Percentiles rank a stretch among this genome's conserved stretches.
These are phyloP conservation scores for Diadumene lineata DNA, from an alignment of 92 coral and sea anemone species.

Conservation along the genomic window DNA sequence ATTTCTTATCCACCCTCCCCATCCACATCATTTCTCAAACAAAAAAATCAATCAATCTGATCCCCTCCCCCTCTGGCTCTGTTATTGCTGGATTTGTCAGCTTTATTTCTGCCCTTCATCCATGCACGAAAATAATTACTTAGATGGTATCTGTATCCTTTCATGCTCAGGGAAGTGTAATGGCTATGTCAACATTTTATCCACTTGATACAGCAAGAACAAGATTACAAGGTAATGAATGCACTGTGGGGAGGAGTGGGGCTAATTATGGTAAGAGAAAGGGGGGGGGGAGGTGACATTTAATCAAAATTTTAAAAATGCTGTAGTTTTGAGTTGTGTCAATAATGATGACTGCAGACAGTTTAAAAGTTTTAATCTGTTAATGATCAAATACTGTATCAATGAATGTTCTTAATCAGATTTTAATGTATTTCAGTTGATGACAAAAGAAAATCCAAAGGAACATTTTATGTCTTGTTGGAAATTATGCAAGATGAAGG, in stretches of 20 bases:
- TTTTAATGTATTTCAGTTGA: constrained; percentile 62
- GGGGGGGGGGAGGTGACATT: no score
- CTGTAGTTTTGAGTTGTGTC: background rate
- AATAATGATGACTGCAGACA: background rate
- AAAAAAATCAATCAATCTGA: no score
- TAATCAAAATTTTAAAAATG: no score
- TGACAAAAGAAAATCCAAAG: constrained; percentile 88
- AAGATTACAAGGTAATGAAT: constrained; percentile 79
- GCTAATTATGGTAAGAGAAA: background rate
- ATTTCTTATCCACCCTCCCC: no score
- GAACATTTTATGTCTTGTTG: constrained; percentile 69
- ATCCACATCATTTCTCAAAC: no score
- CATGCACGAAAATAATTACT: background rate
- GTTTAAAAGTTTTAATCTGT: background rate
- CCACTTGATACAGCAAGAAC: constrained; percentile 98
- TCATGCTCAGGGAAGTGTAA: constrained; percentile 79
- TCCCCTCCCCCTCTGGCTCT: no score
- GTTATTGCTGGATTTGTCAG: no score
- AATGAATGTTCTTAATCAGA: background rate
- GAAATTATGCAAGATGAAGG: constrained; percentile 95
- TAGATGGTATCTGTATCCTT: background rate
- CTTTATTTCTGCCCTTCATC: no score
- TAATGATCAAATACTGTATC: background rate
- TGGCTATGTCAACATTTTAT: constrained; percentile 88
- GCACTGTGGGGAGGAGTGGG: background rate